A percentile compares a stretch with the other conserved stretches of the same genome.
These are phyloP conservation scores for Notocelia uddmanniana DNA, from an alignment of 2,888 invertebrate genomes.

Conservation along the genomic window DNA sequence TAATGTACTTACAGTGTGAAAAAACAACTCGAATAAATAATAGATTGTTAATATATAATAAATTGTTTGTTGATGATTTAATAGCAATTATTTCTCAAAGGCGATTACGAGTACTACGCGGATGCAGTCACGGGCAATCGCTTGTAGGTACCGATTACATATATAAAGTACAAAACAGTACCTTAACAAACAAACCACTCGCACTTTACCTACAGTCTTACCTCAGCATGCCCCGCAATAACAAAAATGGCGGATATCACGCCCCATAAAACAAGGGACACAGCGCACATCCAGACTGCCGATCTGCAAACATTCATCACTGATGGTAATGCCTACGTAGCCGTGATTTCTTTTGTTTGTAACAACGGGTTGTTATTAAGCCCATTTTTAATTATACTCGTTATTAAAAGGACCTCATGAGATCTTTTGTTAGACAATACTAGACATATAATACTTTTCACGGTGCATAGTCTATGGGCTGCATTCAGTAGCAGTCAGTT, in stretches of 20 bases:
- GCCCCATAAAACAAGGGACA: conserved; percentile 87
- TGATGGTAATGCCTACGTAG: conserved; percentile 14
- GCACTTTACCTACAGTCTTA: conserved; percentile 53
- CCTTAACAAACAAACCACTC: not conserved
- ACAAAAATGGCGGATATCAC: conserved; percentile 85
- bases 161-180: not conserved
- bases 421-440: not conserved
- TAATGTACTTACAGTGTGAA: too few species aligned
- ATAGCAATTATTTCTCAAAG: too few species aligned
- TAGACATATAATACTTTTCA: not conserved
- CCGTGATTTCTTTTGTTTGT: conserved; percentile 12
- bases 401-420: not conserved
- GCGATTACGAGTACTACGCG: too few species aligned
- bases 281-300: conserved; percentile 84
- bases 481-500: too few species aligned
- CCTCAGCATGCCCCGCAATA: conserved; percentile 88
- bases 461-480: too few species aligned
- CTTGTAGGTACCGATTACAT: not conserved
- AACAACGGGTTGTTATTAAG: conserved; percentile 3
- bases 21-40: too few species aligned
- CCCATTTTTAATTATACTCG: not conserved
- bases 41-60: too few species aligned
- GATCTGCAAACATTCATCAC: conserved; percentile 68
- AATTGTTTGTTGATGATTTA: too few species aligned
- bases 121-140: too few species aligned